Base-by-base conservation (phyloP, 2,113 vertebrate species). In the Entomyzon cyanotis region DNA sequence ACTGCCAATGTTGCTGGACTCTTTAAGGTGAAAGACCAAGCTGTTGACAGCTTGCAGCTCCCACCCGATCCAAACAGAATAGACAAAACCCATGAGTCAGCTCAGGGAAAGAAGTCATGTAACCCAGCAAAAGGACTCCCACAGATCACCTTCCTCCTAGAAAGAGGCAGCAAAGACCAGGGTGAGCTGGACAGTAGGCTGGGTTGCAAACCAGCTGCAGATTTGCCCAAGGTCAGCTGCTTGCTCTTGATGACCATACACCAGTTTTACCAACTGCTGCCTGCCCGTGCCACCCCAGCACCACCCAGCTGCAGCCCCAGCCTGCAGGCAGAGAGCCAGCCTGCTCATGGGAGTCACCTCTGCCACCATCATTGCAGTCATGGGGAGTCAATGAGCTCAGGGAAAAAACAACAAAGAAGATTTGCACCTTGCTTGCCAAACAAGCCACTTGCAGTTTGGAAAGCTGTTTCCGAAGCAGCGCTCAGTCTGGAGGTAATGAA, bases 291-390 rank as follows among this genome's bases (percentile, higher is more conserved):
- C 42, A 21, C 22, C 20, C 44, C 15, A 5, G 47, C 33, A 67
- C 4, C 23, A 30, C 15, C 21, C 56, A 83, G 58, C 31, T 3
- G 0, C 91, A 82, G 60, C 49, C 42, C 13, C 63, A 69, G 50
- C 46, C 52, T 42, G 30, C 49, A 20, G 55, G 69, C 79, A 67
- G 31, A 78, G 42, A 77, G 39, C 25, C 47, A 71, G 53, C 30
- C n/a, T 0, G 3, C 59, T 24, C 64, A n/a, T 0, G 0, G 39
- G 10, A 71, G n/a, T 11, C 65, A 64, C 47, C 31, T 62, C 47
- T 0, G 2, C 39, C 73, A 77, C 42, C 25, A 2, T 3, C 5
- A 1, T 5, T 5, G 2, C 22, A 53, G 46, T 16, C 11, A 3
- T 4, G 4, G 69, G 49, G 47, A 91, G 37, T 28, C 56, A 76